These are phyloP conservation scores for Apistogramma diplotaenia DNA, from an alignment of 2,113 vertebrate genomes.

Conservation along the genomic window DNA sequence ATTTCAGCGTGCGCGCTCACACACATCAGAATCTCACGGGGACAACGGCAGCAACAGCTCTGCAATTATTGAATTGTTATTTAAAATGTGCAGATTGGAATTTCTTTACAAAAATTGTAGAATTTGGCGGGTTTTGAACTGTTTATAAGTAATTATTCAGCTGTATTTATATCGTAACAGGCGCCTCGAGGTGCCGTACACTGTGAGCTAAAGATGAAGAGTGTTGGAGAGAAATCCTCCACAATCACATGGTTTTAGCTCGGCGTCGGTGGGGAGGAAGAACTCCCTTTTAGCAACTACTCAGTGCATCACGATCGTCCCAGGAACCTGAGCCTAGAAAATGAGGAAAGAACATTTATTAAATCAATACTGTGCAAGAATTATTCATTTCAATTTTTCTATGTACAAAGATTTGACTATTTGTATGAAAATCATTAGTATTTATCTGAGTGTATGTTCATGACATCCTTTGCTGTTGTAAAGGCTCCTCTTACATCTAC, in stretches of 20 bases:
- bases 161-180: neutral
- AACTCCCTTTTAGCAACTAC: neutral
- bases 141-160: neutral
- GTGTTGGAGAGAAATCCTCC: neutral
- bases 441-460: neutral
- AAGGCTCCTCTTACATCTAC: neutral
- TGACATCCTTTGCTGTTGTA: neutral
- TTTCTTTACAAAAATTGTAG: neutral
- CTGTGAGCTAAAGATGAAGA: neutral
- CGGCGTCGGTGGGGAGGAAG: neutral
- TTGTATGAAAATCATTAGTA: neutral
- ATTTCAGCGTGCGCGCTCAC: neutral
- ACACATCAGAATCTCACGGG: neutral
- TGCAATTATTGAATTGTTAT: conserved; percentile 10
- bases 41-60: conserved; percentile 5
- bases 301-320: neutral
- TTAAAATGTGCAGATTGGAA: neutral
- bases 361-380: neutral
- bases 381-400: neutral
- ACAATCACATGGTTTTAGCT: neutral
- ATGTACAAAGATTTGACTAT: neutral
- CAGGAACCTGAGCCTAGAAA: neutral
- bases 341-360: neutral
- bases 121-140: neutral
- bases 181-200: accelerated